Base-by-base conservation (phyloP, 23 tunicate genomes). In the Ascidia mentula region DNA sequence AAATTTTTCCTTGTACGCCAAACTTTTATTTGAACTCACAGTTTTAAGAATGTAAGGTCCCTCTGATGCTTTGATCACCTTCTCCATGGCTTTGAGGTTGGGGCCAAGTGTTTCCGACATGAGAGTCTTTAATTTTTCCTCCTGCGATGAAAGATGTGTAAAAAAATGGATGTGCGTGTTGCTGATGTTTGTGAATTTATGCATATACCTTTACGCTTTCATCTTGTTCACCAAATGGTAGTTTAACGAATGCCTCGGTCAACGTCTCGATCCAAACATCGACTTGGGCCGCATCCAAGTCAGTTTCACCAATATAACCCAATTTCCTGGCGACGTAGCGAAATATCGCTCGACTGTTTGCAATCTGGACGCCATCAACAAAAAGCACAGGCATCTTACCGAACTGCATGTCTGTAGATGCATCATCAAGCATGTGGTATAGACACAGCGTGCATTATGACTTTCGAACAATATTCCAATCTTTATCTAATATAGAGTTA, bases 331-430 rank as follows among this genome's bases (percentile, higher is more conserved):
- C 84, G 28, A 80, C 24, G 32, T 69, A 80, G 9, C 84, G 84
- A 35, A 69, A 13, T 17, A 60, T 31, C 69, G 84, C 76, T 38
- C 84, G 76, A 32, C 84, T 80, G 84, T 80, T 75, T 12, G 84
- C 84, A 37, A 80, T 80, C 38, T 80, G 84, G 24, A 65, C 84
- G 32, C 84, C 84, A 37, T 80, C 84, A 24, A 80, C 76, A 38
- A 80, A 80, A 6, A 80, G 31, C 31, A 80, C 84, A 5, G 84
- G 84, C 76, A 80, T 38, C 69, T 69, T 32, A 69, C 59, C 59
- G 37, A 80, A 80, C 31, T 65, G 32, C 84, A 80, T 80, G 8
- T 80, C 84, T 80, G 30, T n/a, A n/a, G n/a, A n/a, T n/a, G n/a
- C n/a, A n/a, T n/a, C n/a, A n/a, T n/a, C n/a, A n/a, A n/a, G n/a